Percentiles rank a stretch among this genome's conserved stretches.
phyloP scores from a whole-genome alignment of 2,113 vertebrate genomes.

The Sula dactylatra region DNA sequence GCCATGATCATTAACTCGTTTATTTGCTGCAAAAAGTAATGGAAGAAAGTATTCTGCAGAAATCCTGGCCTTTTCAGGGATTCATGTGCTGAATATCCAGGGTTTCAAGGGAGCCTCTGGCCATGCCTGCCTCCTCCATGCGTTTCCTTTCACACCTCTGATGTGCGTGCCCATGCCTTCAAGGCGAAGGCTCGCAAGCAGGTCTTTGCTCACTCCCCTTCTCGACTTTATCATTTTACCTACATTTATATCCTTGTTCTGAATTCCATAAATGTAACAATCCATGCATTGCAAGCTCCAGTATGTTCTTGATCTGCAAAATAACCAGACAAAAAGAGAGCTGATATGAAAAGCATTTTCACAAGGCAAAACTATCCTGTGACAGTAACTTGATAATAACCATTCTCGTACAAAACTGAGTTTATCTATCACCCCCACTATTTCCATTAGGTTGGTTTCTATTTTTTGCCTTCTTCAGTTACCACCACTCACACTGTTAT shows the following conservation, averaged over 20 bases:
- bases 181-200: neutral
- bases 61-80: neutral
- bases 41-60: neutral
- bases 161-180: rapidly evolving
- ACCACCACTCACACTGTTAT: neutral
- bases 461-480: neutral
- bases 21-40: neutral
- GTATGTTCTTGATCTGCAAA: neutral
- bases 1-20: neutral
- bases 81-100: neutral
- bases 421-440: neutral
- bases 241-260: neutral
- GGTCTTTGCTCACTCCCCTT: neutral
- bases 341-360: neutral
- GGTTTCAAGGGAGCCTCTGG: neutral
- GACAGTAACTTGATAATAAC: neutral
- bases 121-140: neutral
- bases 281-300: neutral
- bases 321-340: neutral
- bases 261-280: neutral
- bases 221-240: neutral
- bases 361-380: neutral
- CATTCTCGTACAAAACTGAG: neutral
- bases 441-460: neutral
- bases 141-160: neutral